Conservation (phyloP, 2,888 invertebrate genomes). For the Tetheella fluctuosa region DNA sequence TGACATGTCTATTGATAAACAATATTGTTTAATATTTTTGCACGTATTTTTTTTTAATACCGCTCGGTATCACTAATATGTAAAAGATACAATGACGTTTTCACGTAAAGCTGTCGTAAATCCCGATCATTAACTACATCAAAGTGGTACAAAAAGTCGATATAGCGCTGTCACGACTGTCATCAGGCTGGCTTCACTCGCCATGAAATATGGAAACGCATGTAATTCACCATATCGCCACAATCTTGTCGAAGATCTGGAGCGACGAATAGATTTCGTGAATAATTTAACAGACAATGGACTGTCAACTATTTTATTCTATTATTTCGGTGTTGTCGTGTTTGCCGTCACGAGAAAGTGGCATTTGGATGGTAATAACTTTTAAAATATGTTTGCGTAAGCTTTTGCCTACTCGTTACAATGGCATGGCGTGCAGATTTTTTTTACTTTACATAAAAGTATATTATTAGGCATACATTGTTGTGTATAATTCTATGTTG, state of each 20-base stretch:
- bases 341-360: constrained; percentile 57
- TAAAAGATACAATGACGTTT: not conserved
- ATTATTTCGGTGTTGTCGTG: constrained; percentile 53
- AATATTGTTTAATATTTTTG: no score
- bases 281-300: constrained; percentile 80
- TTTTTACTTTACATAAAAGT: not conserved
- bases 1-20: no score
- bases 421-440: constrained; percentile 24
- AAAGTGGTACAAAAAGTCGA: constrained; percentile 50
- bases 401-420: constrained; percentile 12
- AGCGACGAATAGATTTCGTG: constrained; percentile 77
- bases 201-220: constrained; percentile 71
- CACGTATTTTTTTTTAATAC: no score
- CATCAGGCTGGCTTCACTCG: constrained; percentile 63
- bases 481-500: not conserved
- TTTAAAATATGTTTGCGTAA: constrained; percentile 41
- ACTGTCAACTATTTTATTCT: constrained; percentile 71
- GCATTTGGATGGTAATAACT: constrained; percentile 51
- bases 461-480: not conserved
- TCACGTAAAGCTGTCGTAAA: constrained; percentile 18
- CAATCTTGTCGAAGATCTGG: constrained; percentile 73
- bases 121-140: constrained; percentile 49
- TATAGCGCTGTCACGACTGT: constrained; percentile 71
- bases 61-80: not conserved
- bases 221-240: constrained; percentile 74